phyloP scores from a whole-genome alignment of 2,797 vertebrate species.

The Scomberomorus guttatus region DNA sequence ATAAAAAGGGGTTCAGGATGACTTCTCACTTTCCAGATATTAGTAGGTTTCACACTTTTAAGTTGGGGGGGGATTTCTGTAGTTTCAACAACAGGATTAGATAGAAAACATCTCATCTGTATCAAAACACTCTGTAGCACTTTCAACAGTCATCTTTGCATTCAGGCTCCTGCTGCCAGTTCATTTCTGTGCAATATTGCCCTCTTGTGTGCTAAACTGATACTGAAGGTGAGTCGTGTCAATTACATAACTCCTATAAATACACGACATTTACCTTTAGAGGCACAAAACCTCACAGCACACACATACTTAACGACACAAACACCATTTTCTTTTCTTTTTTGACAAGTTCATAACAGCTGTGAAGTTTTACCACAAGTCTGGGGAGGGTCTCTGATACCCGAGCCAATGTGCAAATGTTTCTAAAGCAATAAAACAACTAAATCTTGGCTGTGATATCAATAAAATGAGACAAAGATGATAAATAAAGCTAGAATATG shows the following conservation, averaged over 20 bases:
- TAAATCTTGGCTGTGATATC: constrained; percentile 22
- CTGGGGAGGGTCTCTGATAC: neutral
- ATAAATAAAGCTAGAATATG: constrained; percentile 68
- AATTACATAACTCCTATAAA: constrained; percentile 62
- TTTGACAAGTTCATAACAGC: constrained; percentile 1
- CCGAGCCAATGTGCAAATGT: constrained; percentile 49
- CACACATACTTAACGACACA: constrained; percentile 9
- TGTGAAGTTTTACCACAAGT: neutral
- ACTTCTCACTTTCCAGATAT: neutral
- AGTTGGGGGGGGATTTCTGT: neutral
- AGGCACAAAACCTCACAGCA: constrained; percentile 32
- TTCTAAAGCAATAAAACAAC: neutral
- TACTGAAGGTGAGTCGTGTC: constrained; percentile 72
- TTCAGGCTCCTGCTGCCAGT: constrained; percentile 25
- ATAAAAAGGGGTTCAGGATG: neutral
- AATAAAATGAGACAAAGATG: constrained; percentile 13
- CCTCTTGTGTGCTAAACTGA: constrained; percentile 67
- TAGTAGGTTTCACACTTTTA: neutral
- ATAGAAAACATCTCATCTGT: constrained; percentile 6
- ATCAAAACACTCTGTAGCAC: constrained; percentile 38
- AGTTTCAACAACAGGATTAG: no score
- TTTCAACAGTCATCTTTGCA: constrained; percentile 30
- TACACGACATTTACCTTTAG: constrained; percentile 21
- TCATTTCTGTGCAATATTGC: constrained; percentile 52
- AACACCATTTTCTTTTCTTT: neutral